Evolutionary conservation across 2,888 invertebrate genomes (phyloP).

Genomic region (Punctoribates punctum): DNA sequence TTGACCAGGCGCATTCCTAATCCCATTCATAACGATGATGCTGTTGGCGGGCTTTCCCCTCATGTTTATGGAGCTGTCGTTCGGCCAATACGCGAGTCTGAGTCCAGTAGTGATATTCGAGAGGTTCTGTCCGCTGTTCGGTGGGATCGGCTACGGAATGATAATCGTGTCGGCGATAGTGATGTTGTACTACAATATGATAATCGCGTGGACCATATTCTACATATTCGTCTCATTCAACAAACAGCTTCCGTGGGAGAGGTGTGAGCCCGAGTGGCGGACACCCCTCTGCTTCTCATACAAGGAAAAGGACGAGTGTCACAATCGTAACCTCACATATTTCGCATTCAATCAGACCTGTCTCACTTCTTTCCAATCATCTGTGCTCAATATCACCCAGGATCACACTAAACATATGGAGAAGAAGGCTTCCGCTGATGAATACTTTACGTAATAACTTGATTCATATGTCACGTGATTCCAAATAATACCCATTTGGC

Average conservation of each 20-base stretch:
- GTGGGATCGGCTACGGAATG: conserved; percentile 69
- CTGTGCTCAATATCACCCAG: conserved; percentile 28
- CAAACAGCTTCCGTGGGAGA: conserved; percentile 65
- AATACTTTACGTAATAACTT: conserved; percentile 50
- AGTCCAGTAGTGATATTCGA: conserved; percentile 75
- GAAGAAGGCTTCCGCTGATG: conserved; percentile 16
- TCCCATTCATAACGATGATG: conserved; percentile 56
- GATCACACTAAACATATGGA: conserved; percentile 38
- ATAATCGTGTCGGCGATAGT: conserved; percentile 70
- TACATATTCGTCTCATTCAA: conserved; percentile 63
- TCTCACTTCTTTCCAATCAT: conserved; percentile 41
- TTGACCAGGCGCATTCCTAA: conserved; percentile 56
- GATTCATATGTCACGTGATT: conserved; percentile 67
- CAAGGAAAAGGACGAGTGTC: conserved; percentile 40
- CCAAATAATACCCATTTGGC: conserved; percentile 9
- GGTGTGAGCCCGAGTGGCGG: conserved; percentile 59
- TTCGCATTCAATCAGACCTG: conserved; percentile 45
- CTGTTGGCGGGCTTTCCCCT: conserved; percentile 57
- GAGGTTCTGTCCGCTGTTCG: conserved; percentile 70
- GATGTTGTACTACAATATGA: conserved; percentile 71
- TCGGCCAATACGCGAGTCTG: conserved; percentile 72
- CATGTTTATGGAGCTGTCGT: conserved; percentile 60
- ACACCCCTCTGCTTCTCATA: conserved; percentile 36
- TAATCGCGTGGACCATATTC: conserved; percentile 73
- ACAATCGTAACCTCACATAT: conserved; percentile 40